Evolutionary conservation across 2,888 invertebrate genomes (phyloP), one percentile per base, ranked within the genome.

Genomic region (Drosophila longiperda): DNA sequence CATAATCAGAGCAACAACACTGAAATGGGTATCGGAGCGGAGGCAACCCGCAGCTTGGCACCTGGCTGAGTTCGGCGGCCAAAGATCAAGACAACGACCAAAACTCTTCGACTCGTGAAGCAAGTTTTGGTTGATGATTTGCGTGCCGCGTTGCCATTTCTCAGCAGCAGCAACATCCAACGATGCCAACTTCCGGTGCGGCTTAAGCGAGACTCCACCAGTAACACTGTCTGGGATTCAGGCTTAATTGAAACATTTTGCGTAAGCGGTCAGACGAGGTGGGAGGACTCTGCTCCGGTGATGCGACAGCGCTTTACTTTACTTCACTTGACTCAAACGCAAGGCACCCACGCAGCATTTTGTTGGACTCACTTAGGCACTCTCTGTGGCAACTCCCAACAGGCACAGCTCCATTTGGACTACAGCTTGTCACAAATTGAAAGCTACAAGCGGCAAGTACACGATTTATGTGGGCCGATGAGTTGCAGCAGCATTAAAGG

Each of bases 401-500:
- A n/a, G 45, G 20, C 45, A 20, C 52, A 52, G 63, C 82, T 70
- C 59, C 80, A 73, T 64, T 60, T 61, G 75, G 45, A 67, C 65
- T 66, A 57, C 72, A 63, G 74, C 85, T 80, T 86, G 90, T 90
- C 90, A 88, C 90, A 90, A 86, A 86, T 86, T 86, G 85, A 86
- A 86, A 90, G 89, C 85, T 86, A 86, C 89, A 86, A 86, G 90
- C 90, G 81, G 87, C 90, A 90, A 88, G 90, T 90, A 86, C 85
- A 86, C 89, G 89, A 86, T 90, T 86, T 90, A 86, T 86, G 85
- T 86, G 85, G 85, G 85, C 90, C 78, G 89, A 65, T 66, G 69
- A 78, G 71, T 73, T 59, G 75, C 78, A 73, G 65, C 78, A 62
- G 78, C 78, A 77, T 77, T 77, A 77, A 77, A 83, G 69, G 75